Percentiles rank a stretch among this genome's conserved stretches.
Evolutionary conservation across 2,888 invertebrate species (phyloP).

Genomic region (Caenorhabditis sp.): DNA sequence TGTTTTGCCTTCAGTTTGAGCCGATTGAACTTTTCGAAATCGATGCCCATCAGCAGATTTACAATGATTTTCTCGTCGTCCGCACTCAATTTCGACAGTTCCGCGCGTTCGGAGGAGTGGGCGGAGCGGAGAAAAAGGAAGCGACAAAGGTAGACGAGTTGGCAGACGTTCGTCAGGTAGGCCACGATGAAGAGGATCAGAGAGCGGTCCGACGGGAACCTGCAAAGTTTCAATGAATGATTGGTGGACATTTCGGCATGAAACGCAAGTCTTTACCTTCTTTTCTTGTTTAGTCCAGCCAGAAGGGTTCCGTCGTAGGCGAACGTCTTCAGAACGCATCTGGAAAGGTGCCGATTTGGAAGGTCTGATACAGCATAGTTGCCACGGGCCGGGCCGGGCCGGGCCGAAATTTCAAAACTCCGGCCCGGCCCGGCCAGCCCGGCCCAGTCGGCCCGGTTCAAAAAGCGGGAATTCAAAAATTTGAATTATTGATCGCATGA

Average conservation of each 20-base stretch:
- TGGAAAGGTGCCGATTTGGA: constrained; percentile 2
- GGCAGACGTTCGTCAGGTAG: constrained; percentile 47
- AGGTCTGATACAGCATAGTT: too few species aligned
- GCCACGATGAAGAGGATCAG: constrained; percentile 48
- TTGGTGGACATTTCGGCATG: not conserved
- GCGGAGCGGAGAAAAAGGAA: constrained; percentile 8
- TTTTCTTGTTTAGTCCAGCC: constrained; percentile 37
- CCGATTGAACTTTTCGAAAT: constrained; percentile 57
- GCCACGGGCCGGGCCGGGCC: too few species aligned
- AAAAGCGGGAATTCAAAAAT: too few species aligned
- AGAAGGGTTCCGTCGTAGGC: constrained; percentile 50
- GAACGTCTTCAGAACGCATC: constrained; percentile 50
- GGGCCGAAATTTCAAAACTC: too few species aligned
- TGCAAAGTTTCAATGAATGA: not conserved
- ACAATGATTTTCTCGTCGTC: constrained; percentile 58
- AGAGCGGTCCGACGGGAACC: constrained; percentile 51
- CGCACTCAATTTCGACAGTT: constrained; percentile 21
- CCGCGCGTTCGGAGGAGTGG: constrained; percentile 4
- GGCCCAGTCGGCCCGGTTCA: too few species aligned
- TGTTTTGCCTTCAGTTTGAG: constrained; percentile 23
- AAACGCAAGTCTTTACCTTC: constrained; percentile 18
- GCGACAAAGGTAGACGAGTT: constrained; percentile 39
- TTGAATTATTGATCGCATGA: too few species aligned
- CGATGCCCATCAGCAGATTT: constrained; percentile 56
- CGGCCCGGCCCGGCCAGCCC: too few species aligned